Base-by-base conservation (phyloP, 2,113 vertebrate genomes). In the Anser brachyrhynchus region DNA sequence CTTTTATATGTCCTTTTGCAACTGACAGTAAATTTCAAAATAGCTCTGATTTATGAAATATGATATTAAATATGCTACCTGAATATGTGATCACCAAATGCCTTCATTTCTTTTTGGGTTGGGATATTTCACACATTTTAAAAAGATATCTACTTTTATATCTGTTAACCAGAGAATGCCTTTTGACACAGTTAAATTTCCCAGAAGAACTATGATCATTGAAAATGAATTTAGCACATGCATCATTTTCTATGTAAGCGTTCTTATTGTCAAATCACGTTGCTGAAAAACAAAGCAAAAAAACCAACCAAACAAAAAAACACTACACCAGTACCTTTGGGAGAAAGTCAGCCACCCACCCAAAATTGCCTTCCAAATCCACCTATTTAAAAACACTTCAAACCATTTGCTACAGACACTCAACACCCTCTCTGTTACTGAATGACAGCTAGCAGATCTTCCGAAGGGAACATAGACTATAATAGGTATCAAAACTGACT, bases 111-210 rank as follows among this genome's bases (percentile, higher is more conserved):
- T 10, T 80, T 95, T 70, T 35, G 26, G 67, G 64, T 69, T 54
- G 72, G 84, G 95, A 95, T 78, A 71, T 90, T 91, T 92, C 58
- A 90, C 86, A 62, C 82, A 65, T 94, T 97, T 96, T 41, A 96
- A 93, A 97, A 92, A 7, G 16, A 93, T 81, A 65, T 58, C 64
- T 25, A 70, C 58, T 85, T 95, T 46, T 77, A 61, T 73, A 92
- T 57, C 74, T 11, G 33, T 95, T 96, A 97, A 69, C 59, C 86
- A 90, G 65, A 94, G 74, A 96, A 95, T 3, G 5, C 59, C 95
- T 95, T 64, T 74, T 97, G 93, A 78, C 92, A 97, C 62, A n/a
- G 4, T 11, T 93, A 46, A 46, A 96, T 95, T 96, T 95, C 93
- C 91, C 65, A 2, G 2, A 64, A 94, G 91, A 93, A 58, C 95